Evolutionary conservation across 2,888 invertebrate genomes (phyloP), one percentile per base, ranked within the genome.

Genomic region (Bugula neritina): DNA sequence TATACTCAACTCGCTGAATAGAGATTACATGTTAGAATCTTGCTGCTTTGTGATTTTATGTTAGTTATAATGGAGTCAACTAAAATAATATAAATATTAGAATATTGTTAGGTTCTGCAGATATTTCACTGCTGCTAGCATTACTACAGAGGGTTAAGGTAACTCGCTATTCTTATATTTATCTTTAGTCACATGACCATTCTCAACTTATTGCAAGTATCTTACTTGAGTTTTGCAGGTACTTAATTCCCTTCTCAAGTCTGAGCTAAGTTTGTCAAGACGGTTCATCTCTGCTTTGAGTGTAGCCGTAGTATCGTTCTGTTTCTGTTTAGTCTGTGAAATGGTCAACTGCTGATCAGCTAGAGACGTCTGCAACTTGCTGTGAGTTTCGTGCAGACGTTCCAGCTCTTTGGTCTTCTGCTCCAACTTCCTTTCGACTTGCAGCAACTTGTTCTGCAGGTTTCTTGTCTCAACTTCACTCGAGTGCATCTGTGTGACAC

Each of bases 261-360:
- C 71, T n/a, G 52, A 25, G 34, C 23, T 29, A n/a, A 55, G 55
- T 57, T 71, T 57, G 1, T 54, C 71, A 5, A 71, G 13, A 21
- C 71, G 71, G n/a, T 54, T 57, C 1, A 57, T 57, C n/a, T 71
- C 71, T 3, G 71, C 71, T 54, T 57, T 29, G 27, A 71, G 71
- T n/a, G 55, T n/a, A n/a, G 54, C 17, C 31, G 27, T 55, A 21
- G 54, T 71, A 13, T 71, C 71, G 27, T 55, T 27, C n/a, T 63
- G 63, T 69, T 81, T 76, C 75, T 83, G 83, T 76, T 83, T 83
- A 74, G 83, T 82, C 75, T 82, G 81, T 5, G 80, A 80, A n/a
- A 82, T 82, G 35, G 81, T 80, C 29, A 83, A 77, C 70, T 83
- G 82, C 13, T 82, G 77, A 74, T 82, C 82, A 21, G 63, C 63